phyloP scores from a whole-genome alignment of 2,888 invertebrate species.

The Strigamia maritima region DNA sequence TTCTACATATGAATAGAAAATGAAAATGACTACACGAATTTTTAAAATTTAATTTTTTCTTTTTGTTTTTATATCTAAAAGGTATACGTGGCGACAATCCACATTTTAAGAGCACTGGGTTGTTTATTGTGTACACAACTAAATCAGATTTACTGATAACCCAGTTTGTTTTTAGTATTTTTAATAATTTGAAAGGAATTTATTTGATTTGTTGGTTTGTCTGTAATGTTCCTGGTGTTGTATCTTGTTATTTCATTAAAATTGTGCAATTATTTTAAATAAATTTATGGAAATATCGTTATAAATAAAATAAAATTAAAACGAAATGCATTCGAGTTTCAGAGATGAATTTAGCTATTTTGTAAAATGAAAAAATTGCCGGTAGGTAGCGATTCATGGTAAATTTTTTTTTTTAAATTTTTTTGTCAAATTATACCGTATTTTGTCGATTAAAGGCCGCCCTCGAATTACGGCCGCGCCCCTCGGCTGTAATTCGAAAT shows the following conservation, averaged over 20 bases:
- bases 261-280: conserved; percentile 34
- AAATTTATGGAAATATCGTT: conserved; percentile 31
- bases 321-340: not conserved
- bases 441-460: not conserved
- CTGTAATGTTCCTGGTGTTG: conserved; percentile 34
- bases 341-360: no score
- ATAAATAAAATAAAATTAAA: conserved; percentile 12
- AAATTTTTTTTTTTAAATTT: not conserved
- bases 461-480: no score
- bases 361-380: not conserved
- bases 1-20: conserved; percentile 13
- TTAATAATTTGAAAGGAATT: conserved; percentile 25
- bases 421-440: not conserved
- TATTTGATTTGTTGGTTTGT: conserved; percentile 27
- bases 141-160: not conserved
- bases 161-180: not conserved
- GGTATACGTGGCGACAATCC: conserved; percentile 31
- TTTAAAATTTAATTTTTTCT: not conserved
- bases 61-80: not conserved
- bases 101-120: conserved; percentile 2
- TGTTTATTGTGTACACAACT: not conserved
- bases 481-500: no score
- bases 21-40: not conserved
- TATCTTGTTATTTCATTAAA: conserved; percentile 32
- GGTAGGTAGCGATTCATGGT: not conserved